Conservation (phyloP, 2,113 vertebrate genomes). For the Poeciliopsis turrubarensis region DNA sequence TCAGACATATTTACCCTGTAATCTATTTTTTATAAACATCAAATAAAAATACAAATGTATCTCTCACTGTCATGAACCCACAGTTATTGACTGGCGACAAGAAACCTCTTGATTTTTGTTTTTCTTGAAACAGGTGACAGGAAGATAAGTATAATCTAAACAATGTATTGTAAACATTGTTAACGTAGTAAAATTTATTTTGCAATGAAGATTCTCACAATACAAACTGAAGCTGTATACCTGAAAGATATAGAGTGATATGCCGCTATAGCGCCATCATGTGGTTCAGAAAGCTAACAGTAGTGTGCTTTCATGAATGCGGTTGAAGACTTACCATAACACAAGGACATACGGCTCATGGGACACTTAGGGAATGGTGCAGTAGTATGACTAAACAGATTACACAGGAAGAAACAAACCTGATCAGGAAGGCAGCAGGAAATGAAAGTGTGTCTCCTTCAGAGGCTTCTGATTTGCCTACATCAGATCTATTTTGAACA, state of each 20-base stretch:
- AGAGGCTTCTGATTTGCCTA: slow-evolving; percentile 47
- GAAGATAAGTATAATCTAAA: neutral
- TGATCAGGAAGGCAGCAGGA: slow-evolving; percentile 54
- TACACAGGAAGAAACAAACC: slow-evolving; percentile 42
- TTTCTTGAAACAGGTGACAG: neutral
- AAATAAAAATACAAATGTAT: slow-evolving; percentile 18
- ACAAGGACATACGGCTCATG: slow-evolving; percentile 13
- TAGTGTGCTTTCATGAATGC: neutral
- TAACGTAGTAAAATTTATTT: slow-evolving; percentile 26
- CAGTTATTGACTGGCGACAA: neutral
- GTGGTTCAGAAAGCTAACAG: slow-evolving; percentile 62
- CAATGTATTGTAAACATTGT: neutral
- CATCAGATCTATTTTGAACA: slow-evolving; percentile 36
- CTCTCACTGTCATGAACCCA: slow-evolving; percentile 23
- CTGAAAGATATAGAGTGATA: slow-evolving; percentile 39
- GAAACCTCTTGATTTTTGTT: neutral
- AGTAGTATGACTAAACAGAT: slow-evolving; percentile 38
- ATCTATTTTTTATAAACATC: slow-evolving; percentile 22
- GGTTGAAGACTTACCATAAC: slow-evolving; percentile 6
- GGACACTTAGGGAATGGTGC: slow-evolving; percentile 30
- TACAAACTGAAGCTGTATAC: neutral
- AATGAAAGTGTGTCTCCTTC: slow-evolving; percentile 54
- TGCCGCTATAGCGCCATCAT: slow-evolving; percentile 79
- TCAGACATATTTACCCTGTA: slow-evolving; percentile 11
- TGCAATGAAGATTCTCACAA: slow-evolving; percentile 7